Percentiles rank a stretch among this genome's conserved stretches.
Evolutionary conservation across 2,888 invertebrate species (phyloP).

Genomic region (Himalopsyche japonica): DNA sequence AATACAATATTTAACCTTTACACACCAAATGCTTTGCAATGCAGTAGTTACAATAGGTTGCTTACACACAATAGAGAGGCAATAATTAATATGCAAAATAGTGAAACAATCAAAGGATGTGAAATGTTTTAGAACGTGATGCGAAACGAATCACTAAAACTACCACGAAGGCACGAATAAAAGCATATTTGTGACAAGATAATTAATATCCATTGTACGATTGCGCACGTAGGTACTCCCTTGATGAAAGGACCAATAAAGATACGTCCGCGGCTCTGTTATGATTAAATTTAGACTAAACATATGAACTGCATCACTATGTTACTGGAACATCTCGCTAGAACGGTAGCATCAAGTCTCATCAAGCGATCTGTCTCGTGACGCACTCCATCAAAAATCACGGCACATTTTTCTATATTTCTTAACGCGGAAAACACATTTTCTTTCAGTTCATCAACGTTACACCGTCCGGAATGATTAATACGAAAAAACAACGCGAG

Average conservation of each 20-base stretch:
- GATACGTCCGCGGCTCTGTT: not conserved
- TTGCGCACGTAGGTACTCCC: not conserved
- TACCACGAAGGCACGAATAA: not conserved
- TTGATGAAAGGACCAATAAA: not conserved
- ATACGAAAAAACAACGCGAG: not conserved
- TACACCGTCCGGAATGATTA: constrained; percentile 25
- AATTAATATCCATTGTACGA: not conserved
- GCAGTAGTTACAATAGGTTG: not conserved
- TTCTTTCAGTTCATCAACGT: not conserved
- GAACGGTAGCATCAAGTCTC: not conserved
- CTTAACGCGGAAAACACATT: not conserved
- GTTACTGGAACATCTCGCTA: not conserved
- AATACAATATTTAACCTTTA: not conserved
- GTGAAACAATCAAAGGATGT: not conserved
- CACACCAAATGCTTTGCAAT: not conserved
- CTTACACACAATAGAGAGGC: not conserved
- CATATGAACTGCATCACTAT: not conserved
- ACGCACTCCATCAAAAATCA: not conserved
- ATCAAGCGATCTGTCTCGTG: not conserved
- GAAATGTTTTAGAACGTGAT: not conserved
- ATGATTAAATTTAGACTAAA: constrained; percentile 3
- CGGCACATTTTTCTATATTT: not conserved
- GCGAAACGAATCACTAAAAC: not conserved
- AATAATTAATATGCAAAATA: not conserved
- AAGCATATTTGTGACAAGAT: not conserved